These are phyloP conservation scores for Chymomyza fuscimana DNA, from an alignment of 2,888 invertebrate genomes.

Conservation along the genomic window DNA sequence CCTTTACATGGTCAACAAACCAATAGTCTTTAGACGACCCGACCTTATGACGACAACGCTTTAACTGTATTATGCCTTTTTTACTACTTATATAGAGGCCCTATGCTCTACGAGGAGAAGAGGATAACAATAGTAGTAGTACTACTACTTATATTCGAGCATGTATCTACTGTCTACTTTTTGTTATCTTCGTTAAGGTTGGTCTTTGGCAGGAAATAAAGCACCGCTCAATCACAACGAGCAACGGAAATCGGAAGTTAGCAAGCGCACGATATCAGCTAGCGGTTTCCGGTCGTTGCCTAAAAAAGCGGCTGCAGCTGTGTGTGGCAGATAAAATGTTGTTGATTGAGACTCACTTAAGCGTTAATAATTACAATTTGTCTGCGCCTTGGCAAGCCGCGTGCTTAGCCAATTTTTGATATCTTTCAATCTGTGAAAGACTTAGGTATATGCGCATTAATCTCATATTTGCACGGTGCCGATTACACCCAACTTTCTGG, in stretches of 20 bases:
- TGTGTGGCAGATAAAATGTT: conserved; percentile 64
- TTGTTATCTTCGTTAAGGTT: conserved; percentile 46
- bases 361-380: conserved; percentile 68
- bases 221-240: conserved; percentile 65
- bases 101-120: too few relatives aligned
- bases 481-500: too few relatives aligned
- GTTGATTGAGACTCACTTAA: conserved; percentile 69
- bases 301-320: conserved; percentile 30
- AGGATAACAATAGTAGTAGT: too few relatives aligned
- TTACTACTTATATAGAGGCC: too few relatives aligned
- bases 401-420: conserved; percentile 57
- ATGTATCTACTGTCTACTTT: conserved; percentile 13
- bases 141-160: not conserved
- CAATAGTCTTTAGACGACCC: too few relatives aligned
- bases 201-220: conserved; percentile 64
- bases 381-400: conserved; percentile 26
- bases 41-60: not conserved
- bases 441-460: conserved; percentile 37
- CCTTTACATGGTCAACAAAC: too few relatives aligned
- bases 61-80: too few relatives aligned
- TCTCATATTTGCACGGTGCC: conserved; percentile 63
- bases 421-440: conserved; percentile 68
- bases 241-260: conserved; percentile 70
- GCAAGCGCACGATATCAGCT: conserved; percentile 67
- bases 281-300: conserved; percentile 54